Conservation (phyloP, 92 coral and sea anemone species). For the Bergia sp. region DNA sequence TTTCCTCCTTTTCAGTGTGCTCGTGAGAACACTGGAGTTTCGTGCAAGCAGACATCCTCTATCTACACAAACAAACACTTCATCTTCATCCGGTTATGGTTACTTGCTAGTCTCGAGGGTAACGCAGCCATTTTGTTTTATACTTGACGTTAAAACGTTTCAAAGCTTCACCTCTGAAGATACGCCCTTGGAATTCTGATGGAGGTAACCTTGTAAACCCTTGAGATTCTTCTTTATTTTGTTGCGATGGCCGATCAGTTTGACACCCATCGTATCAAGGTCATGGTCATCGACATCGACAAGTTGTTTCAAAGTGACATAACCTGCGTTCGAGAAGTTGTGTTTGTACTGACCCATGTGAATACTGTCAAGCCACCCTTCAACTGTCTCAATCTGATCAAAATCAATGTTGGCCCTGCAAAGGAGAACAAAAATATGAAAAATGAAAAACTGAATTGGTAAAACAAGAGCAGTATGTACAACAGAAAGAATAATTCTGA, state of each 20-base stretch:
- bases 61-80: background rate
- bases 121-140: background rate
- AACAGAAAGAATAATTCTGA: too few relatives aligned
- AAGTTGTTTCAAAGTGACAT: conserved; percentile 60
- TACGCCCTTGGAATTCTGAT: background rate
- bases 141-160: background rate
- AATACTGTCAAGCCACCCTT: conserved; percentile 92
- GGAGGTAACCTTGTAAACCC: conserved; percentile 35
- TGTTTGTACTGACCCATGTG: conserved; percentile 88
- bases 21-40: background rate
- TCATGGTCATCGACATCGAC: conserved; percentile 74
- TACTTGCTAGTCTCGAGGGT: background rate
- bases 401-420: conserved; percentile 76
- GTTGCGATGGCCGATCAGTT: conserved; percentile 93
- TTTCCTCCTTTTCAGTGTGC: too few relatives aligned
- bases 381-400: conserved; percentile 61
- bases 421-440: background rate
- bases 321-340: conserved; percentile 80
- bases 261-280: conserved; percentile 80
- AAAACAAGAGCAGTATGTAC: too few relatives aligned
- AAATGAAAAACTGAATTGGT: too few relatives aligned
- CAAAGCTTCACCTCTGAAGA: conserved; percentile 15
- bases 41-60: background rate
- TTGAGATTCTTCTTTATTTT: conserved; percentile 88
- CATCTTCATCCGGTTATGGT: background rate